Evolutionary conservation across 2,797 vertebrate species (phyloP).

Genomic region (Silurus aristotelis): DNA sequence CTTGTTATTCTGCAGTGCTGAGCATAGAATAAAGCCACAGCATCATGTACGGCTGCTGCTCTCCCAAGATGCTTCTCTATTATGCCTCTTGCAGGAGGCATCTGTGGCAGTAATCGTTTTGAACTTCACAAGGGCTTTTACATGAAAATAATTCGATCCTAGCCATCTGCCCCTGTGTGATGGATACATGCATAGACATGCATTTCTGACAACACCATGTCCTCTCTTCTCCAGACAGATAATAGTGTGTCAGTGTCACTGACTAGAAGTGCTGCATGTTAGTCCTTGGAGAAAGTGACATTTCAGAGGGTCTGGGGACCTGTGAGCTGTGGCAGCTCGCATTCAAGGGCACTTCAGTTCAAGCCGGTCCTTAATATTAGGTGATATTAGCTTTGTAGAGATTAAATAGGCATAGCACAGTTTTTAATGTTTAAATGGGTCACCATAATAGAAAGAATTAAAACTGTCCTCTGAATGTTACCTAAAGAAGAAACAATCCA

Average conservation of each 20-base stretch:
- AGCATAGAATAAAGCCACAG: constrained; percentile 51
- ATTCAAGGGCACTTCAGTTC: constrained; percentile 69
- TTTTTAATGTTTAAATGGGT: background rate
- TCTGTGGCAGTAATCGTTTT: constrained; percentile 56
- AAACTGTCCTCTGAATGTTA: background rate
- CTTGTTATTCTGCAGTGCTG: constrained; percentile 52
- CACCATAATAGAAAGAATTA: background rate
- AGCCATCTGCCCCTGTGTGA: constrained; percentile 61
- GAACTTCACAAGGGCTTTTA: constrained; percentile 60
- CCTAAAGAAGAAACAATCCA: background rate
- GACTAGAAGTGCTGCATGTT: constrained; percentile 66
- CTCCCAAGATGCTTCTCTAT: constrained; percentile 60
- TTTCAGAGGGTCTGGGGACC: constrained; percentile 67
- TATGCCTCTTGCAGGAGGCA: constrained; percentile 58
- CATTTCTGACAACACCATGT: constrained; percentile 61
- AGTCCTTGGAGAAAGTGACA: constrained; percentile 72
- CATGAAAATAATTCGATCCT: constrained; percentile 59
- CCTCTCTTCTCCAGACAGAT: constrained; percentile 59
- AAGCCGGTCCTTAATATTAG: constrained; percentile 73
- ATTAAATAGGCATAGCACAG: constrained; percentile 70
- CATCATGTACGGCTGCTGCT: constrained; percentile 52
- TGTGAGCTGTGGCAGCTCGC: constrained; percentile 68
- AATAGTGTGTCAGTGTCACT: constrained; percentile 67
- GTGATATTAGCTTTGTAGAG: constrained; percentile 73
- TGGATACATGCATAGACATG: constrained; percentile 60